Conservation (phyloP, 2,797 vertebrate species). For the Lagocephalus sceleratus region DNA sequence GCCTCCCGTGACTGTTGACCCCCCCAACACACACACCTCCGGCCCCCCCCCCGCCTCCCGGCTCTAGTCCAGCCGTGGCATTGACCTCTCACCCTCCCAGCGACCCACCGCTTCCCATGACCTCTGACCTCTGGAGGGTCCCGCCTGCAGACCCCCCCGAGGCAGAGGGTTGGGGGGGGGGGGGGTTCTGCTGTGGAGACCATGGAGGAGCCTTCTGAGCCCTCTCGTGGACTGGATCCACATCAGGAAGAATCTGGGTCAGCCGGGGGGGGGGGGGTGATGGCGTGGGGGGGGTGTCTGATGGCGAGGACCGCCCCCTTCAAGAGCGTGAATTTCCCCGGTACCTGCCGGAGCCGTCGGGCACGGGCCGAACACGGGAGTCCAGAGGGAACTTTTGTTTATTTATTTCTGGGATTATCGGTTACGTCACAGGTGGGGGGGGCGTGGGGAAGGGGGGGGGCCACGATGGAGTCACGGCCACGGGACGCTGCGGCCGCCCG, state of each 20-base stretch:
- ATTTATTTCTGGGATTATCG: constrained; percentile 26
- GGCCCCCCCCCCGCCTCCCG: background rate
- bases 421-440: constrained; percentile 25
- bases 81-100: constrained; percentile 55
- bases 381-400: too few species aligned
- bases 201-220: too few species aligned
- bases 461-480: constrained; percentile 15
- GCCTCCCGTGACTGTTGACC: too few species aligned
- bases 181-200: too few species aligned
- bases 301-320: constrained; percentile 13
- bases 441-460: constrained; percentile 5
- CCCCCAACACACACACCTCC: too few species aligned
- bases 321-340: constrained; percentile 5
- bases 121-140: constrained; percentile 59
- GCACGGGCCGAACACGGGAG: too few species aligned
- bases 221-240: too few species aligned
- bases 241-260: constrained; percentile 67
- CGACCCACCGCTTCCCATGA: constrained; percentile 66
- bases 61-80: constrained; percentile 50
- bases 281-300: constrained; percentile 32
- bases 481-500: background rate
- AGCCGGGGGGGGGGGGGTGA: constrained; percentile 37
- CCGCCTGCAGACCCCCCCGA: constrained; percentile 55
- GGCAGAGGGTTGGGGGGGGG: too few species aligned
- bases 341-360: background rate